Conservation (phyloP, 2,113 vertebrate genomes). For the Cyanoramphus novaezelandiae region DNA sequence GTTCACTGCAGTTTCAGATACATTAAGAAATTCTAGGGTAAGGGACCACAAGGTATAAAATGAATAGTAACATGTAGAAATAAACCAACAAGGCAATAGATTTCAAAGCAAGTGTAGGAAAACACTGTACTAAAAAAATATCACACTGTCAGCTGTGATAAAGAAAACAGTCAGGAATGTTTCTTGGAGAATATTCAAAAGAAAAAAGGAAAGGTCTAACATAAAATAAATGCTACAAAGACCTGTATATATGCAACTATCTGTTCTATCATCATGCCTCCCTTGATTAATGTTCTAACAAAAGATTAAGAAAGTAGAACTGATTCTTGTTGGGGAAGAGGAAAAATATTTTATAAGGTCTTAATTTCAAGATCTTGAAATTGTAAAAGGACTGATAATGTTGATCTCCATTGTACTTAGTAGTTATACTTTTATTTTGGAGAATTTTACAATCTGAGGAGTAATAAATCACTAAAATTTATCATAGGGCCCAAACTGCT, state of each 20-base stretch:
- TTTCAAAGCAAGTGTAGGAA: neutral
- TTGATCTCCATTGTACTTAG: neutral
- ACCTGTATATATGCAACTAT: neutral
- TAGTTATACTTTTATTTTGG: neutral
- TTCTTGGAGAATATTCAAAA: neutral
- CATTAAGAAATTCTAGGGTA: neutral
- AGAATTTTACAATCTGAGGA: neutral
- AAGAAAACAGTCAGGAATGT: neutral
- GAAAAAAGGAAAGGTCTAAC: neutral
- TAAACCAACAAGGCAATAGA: neutral
- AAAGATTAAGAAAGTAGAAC: neutral
- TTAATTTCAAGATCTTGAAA: neutral
- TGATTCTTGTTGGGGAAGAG: neutral
- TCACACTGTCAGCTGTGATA: neutral
- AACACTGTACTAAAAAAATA: neutral
- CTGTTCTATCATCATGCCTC: neutral
- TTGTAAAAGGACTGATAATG: neutral
- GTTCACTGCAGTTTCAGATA: constrained; percentile 8
- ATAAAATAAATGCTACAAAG: neutral
- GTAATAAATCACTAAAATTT: neutral
- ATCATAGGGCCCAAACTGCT: neutral
- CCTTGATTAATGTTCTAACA: neutral
- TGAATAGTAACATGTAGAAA: neutral
- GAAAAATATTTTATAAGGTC: neutral
- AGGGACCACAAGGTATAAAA: neutral